Base-by-base conservation (phyloP, 2,797 vertebrate genomes). In the Alectoris magna region DNA sequence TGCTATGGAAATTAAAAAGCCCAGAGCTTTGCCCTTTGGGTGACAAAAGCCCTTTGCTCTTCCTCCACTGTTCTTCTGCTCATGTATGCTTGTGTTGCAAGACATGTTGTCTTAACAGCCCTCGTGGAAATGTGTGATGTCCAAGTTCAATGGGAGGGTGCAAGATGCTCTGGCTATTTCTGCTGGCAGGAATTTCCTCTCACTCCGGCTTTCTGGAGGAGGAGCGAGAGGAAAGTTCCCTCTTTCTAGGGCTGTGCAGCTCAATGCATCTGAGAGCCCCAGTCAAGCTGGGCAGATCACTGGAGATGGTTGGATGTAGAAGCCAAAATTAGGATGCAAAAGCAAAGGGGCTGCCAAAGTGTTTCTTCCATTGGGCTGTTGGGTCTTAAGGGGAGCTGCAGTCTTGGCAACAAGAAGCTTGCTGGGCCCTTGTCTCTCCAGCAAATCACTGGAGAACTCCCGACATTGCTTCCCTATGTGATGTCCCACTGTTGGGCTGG, bases 381-480 rank as follows among this genome's bases (percentile, higher is more conserved):
- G 51, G 3, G 51, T 85, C 74, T 75, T 22, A 53, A 4, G 38
- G 76, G 68, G 62, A 62, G 41, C 38, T 68, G 59, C 39, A 44
- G 7, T 79, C 71, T 91, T 2, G 0, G 38, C 48, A 84, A 19
- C 53, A 1, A 23, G 56, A 51, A 78, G 7, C 68, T 74, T 88
- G 46, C 21, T 86, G 14, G 2, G 8, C 53, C 43, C 60, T 38
- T 44, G 14, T 51, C 3, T 27, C 38, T 69, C 0, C 0, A 36
- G 19, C 41, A 80, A 87, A 34, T n/a, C 6, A 16, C 55, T 34
- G 55, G 55, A 58, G 55, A 6, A 5, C 3, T 90, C n/a, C 21
- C 41, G 14, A 3, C 58, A 11, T 67, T 73, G 84, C 21, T 58
- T 68, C 29, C 36, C 44, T 84, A 18, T 2, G 19, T 76, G n/a